Evolutionary conservation across 2,797 vertebrate species (phyloP).

Genomic region (Galagoides demidoff): DNA sequence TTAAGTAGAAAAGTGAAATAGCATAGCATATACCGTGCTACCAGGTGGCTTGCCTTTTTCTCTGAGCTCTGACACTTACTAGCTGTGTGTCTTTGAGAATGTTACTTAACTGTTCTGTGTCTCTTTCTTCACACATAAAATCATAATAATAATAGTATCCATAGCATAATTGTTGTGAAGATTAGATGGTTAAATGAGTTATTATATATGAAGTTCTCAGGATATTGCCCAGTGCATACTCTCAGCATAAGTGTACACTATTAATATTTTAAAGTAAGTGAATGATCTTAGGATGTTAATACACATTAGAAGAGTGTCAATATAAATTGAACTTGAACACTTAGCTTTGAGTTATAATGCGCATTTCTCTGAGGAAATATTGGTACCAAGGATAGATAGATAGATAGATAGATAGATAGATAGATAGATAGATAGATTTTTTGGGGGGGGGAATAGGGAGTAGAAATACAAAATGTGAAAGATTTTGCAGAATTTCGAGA

Average conservation of each 20-base stretch:
- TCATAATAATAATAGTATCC: neutral
- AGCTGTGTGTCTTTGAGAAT: neutral
- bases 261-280: neutral
- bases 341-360: neutral
- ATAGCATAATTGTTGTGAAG: neutral
- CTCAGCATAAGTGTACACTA: neutral
- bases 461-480: slow-evolving; percentile 24
- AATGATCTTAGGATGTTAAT: slow-evolving; percentile 34
- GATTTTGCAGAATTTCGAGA: neutral
- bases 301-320: neutral
- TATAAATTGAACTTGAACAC: neutral
- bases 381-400: neutral
- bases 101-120: neutral
- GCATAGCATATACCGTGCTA: neutral
- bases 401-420: neutral
- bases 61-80: neutral
- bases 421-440: neutral
- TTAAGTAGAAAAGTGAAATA: neutral
- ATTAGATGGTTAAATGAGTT: neutral
- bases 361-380: neutral
- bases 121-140: neutral
- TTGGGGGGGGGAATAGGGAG: neutral
- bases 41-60: neutral
- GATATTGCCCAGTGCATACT: neutral
- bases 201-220: neutral